Percentiles rank a stretch among this genome's conserved stretches.
These are phyloP conservation scores for Valencia hispanica DNA, from an alignment of 2,797 vertebrate genomes.

Conservation along the genomic window DNA sequence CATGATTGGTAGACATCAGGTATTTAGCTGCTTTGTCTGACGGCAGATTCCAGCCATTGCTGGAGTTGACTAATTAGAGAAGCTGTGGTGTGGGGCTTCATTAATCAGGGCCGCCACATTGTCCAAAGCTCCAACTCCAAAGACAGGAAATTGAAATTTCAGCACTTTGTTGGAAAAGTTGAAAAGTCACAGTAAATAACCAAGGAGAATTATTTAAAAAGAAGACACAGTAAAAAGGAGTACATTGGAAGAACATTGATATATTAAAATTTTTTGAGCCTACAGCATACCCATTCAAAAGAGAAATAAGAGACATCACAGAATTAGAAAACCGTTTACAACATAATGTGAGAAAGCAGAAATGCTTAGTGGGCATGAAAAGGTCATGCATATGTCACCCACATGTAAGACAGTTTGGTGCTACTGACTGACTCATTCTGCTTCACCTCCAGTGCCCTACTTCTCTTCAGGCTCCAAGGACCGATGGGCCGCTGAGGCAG, in stretches of 20 bases:
- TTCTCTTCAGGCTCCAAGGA: constrained; percentile 56
- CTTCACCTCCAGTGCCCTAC: constrained; percentile 80
- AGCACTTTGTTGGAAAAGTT: constrained; percentile 55
- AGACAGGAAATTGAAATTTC: constrained; percentile 67
- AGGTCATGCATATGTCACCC: background rate
- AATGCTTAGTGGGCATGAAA: background rate
- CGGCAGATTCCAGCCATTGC: constrained; percentile 68
- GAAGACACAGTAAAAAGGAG: constrained; percentile 47
- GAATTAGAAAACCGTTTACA: too few relatives aligned
- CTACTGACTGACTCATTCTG: constrained; percentile 67
- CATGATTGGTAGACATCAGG: constrained; percentile 66
- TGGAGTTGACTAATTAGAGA: constrained; percentile 73
- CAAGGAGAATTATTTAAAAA: constrained; percentile 64
- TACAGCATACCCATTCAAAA: too few relatives aligned
- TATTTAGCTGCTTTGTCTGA: constrained; percentile 73
- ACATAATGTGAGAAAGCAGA: too few relatives aligned
- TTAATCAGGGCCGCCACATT: constrained; percentile 69
- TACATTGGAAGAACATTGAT: constrained; percentile 35
- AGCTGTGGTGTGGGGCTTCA: constrained; percentile 68
- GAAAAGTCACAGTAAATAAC: constrained; percentile 65
- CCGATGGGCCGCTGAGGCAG: constrained; percentile 36
- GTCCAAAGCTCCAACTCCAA: constrained; percentile 53
- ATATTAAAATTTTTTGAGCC: constrained; percentile 27
- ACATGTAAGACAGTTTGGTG: background rate
- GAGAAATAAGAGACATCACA: too few relatives aligned